These are phyloP conservation scores for Amniataba percoides DNA, from an alignment of 2,797 vertebrate species.

Conservation along the genomic window DNA sequence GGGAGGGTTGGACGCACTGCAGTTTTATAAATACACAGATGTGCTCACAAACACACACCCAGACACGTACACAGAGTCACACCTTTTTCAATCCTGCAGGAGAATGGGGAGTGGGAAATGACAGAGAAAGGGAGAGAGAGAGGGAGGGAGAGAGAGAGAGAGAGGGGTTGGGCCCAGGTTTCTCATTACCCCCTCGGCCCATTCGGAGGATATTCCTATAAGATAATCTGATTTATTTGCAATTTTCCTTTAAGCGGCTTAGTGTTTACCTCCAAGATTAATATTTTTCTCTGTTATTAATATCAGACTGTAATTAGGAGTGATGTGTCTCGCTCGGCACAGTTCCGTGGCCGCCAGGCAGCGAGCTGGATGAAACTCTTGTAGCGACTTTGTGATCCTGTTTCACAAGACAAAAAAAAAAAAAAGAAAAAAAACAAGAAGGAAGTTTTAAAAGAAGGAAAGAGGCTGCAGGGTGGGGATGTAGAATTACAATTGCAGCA, in stretches of 20 bases:
- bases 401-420: constrained; percentile 55
- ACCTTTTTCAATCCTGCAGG: constrained; percentile 74
- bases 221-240: constrained; percentile 87
- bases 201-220: constrained; percentile 83
- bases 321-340: constrained; percentile 70
- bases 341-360: constrained; percentile 71
- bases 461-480: constrained; percentile 58
- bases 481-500: constrained; percentile 63
- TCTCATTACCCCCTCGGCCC: constrained; percentile 81
- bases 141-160: constrained; percentile 13
- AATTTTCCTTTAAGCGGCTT: constrained; percentile 86
- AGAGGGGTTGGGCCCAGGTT: constrained; percentile 66
- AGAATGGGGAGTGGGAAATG: constrained; percentile 66
- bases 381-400: constrained; percentile 63
- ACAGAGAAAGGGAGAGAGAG: constrained; percentile 42
- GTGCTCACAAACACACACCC: constrained; percentile 65
- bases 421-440: constrained; percentile 36
- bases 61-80: constrained; percentile 65
- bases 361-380: constrained; percentile 69
- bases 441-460: constrained; percentile 61
- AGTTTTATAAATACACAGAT: constrained; percentile 75
- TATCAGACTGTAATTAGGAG: constrained; percentile 85
- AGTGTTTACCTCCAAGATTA: constrained; percentile 86
- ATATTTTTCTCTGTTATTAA: constrained; percentile 86
- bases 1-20: constrained; percentile 25